These are phyloP conservation scores for Liolophura sinensis DNA, from an alignment of 1,140 invertebrate species.

Conservation along the genomic window DNA sequence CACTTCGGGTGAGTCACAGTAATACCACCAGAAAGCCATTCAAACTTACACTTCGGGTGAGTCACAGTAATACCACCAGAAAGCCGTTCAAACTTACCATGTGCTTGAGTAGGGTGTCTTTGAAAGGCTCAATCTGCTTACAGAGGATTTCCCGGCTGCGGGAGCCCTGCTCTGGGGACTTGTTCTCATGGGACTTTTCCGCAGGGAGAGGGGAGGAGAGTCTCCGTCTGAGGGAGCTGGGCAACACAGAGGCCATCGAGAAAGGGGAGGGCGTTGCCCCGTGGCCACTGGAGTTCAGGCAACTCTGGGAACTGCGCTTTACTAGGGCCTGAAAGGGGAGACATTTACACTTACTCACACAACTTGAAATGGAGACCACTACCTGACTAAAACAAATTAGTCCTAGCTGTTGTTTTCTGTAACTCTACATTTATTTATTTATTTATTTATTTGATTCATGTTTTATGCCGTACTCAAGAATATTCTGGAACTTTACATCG, in stretches of 20 bases:
- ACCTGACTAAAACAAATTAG: too few species aligned
- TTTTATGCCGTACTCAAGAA: too few species aligned
- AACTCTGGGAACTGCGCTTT: constrained; percentile 48
- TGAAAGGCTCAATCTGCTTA: constrained; percentile 60
- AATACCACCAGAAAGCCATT: too few species aligned
- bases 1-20: too few species aligned
- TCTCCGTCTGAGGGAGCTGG: constrained; percentile 68
- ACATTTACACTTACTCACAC: too few species aligned
- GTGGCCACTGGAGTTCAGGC: constrained; percentile 31
- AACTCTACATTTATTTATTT: too few species aligned
- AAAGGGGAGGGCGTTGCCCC: constrained; percentile 54
- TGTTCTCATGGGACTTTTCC: constrained; percentile 32
- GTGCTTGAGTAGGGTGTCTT: constrained; percentile 14
- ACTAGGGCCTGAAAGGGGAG: constrained; percentile 62
- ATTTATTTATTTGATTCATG: too few species aligned
- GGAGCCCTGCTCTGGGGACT: constrained; percentile 60
- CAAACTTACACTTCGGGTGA: too few species aligned
- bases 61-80: too few species aligned
- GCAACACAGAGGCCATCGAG: constrained; percentile 56
- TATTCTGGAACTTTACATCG: too few species aligned
- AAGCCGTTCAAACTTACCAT: constrained; percentile 10
- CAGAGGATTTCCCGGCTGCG: constrained; percentile 63
- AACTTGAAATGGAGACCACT: too few species aligned
- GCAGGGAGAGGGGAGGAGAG: constrained; percentile 68
- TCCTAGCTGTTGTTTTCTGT: too few species aligned